These are phyloP conservation scores for Enteromius treurensis DNA, from an alignment of 2,797 vertebrate genomes.

Conservation along the genomic window DNA sequence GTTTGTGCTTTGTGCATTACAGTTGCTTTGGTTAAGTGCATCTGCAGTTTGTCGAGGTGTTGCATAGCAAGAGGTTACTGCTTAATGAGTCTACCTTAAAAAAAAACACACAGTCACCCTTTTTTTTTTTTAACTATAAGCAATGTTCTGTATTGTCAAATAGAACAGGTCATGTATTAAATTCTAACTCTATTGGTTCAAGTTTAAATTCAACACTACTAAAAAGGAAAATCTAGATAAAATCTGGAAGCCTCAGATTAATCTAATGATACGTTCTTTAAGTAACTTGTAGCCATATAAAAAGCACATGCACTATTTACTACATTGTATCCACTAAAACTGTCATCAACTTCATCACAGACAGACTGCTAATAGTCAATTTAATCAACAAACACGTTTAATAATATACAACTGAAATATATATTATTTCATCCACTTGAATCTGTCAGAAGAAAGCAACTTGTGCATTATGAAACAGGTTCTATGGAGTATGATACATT, in stretches of 20 bases:
- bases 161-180: not conserved
- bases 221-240: not conserved
- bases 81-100: conserved; percentile 3
- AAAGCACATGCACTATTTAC: not conserved
- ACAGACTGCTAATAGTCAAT: not conserved
- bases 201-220: not conserved
- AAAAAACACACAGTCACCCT: not conserved
- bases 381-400: not conserved
- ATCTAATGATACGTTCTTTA: not conserved
- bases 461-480: not conserved
- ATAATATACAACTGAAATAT: not conserved
- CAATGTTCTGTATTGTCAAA: not conserved
- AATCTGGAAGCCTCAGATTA: not conserved
- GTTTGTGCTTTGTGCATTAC: not conserved
- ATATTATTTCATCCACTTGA: not conserved
- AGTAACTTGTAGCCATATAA: not conserved
- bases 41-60: not conserved
- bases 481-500: not conserved
- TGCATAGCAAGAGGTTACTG: conserved; percentile 10
- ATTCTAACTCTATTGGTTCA: not conserved
- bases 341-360: not conserved
- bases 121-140: not conserved
- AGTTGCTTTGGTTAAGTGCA: not conserved
- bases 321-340: not conserved
- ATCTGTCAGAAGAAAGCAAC: not conserved